Evolutionary conservation across 2,888 invertebrate genomes (phyloP).

Genomic region (Pollenia amentaria): DNA sequence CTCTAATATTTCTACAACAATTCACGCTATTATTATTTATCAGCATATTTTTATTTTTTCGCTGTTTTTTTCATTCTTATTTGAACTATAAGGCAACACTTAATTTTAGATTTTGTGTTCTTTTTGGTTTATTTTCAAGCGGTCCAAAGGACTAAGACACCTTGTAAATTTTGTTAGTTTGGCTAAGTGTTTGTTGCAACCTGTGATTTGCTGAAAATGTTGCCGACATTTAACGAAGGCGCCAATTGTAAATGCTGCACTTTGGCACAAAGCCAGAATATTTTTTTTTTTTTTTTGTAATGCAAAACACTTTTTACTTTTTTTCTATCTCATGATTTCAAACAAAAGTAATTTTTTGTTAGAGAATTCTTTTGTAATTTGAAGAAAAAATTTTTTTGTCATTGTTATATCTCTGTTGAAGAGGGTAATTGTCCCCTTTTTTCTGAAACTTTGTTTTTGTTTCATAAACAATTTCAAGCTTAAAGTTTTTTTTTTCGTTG

Average conservation of each 20-base stretch:
- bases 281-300: slow-evolving; percentile 16
- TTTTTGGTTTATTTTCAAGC: neutral
- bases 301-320: neutral
- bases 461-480: neutral
- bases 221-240: slow-evolving; percentile 62
- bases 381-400: slow-evolving; percentile 3
- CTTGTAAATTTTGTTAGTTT: neutral
- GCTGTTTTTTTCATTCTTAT: neutral
- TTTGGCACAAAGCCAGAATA: slow-evolving; percentile 71
- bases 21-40: slow-evolving; percentile 52
- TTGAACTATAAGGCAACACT: slow-evolving; percentile 27
- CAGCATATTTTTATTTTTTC: slow-evolving; percentile 50
- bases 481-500: neutral
- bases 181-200: neutral
- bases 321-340: neutral
- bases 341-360: neutral
- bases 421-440: slow-evolving; percentile 1
- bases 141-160: slow-evolving; percentile 3
- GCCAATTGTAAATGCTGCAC: slow-evolving; percentile 69
- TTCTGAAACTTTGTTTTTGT: neutral
- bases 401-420: neutral
- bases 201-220: slow-evolving; percentile 36
- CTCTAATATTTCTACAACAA: slow-evolving; percentile 52
- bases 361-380: slow-evolving; percentile 5
- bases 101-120: slow-evolving; percentile 33